Conservation (phyloP, 2,888 invertebrate genomes). For the Idaea dimidiata region DNA sequence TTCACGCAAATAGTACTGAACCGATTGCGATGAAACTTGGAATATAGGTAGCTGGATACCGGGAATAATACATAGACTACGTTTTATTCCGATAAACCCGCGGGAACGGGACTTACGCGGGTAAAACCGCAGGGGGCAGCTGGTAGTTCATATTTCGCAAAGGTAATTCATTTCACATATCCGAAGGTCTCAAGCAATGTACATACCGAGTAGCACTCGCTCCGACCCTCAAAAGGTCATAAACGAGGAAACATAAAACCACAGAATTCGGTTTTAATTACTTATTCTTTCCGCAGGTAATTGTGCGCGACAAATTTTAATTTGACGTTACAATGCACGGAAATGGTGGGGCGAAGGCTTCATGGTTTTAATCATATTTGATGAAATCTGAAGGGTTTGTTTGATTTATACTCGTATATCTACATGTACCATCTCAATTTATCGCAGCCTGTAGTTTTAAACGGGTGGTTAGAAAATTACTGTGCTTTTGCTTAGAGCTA, state of each 20-base stretch:
- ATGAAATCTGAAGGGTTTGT: background rate
- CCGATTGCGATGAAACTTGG: too few species aligned
- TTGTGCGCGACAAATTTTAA: constrained; percentile 23
- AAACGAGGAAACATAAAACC: constrained; percentile 12
- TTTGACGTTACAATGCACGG: constrained; percentile 26
- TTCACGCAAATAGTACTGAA: too few species aligned
- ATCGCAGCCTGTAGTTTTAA: background rate
- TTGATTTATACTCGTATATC: background rate
- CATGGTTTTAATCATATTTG: background rate
- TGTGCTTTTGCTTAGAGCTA: too few species aligned
- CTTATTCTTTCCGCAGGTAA: constrained; percentile 19
- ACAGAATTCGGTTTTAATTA: constrained; percentile 17
- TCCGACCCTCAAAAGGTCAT: background rate
- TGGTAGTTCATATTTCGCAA: background rate
- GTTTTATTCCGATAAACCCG: too few species aligned
- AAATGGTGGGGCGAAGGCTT: constrained; percentile 25
- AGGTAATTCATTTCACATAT: background rate
- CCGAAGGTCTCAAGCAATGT: background rate
- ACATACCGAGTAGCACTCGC: background rate
- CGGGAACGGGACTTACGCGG: too few species aligned
- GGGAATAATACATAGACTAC: too few species aligned
- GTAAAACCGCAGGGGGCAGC: too few species aligned
- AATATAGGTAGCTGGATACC: too few species aligned
- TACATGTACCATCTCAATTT: background rate
- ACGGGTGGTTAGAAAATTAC: too few species aligned